Base-by-base conservation (phyloP, 2,797 vertebrate species). In the Danio jaintianensis region DNA sequence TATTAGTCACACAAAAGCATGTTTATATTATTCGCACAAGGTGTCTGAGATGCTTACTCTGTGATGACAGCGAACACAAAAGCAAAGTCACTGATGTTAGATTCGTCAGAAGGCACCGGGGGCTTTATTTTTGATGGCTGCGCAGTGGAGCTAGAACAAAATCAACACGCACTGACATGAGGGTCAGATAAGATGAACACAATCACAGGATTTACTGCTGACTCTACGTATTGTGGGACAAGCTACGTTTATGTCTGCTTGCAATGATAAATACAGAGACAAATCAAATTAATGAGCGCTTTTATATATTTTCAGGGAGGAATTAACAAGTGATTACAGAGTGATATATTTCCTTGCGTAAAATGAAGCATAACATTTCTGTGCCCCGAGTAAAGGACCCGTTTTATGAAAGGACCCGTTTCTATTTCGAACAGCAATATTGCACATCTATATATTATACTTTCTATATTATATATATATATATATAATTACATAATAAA, bases 31-130 rank as follows among this genome's bases (percentile, higher is more conserved):
- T 53, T 79, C 36, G 22, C 52, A 48, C 18, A 16, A 48, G 29
- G 55, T 69, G 66, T 61, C 64, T 69, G 77, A 62, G 56, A 45
- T 55, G 59, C 29, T 69, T 56, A 56, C 16, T 52, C 43, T 47
- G n/a, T 11, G 55, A 69, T 69, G 66, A 69, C 55, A 69, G 76
- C 29, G 15, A 62, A 71, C 47, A 80, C 69, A 64, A 55, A n/a
- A 20, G 7, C 58, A 56, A 80, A 73, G 69, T 64, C 68, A 63
- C 20, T 29, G 71, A 48, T 18, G 38, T 79, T 53, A 18, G 50
- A 47, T 73, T 69, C 15, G 38, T 70, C 66, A 79, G 47, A 61
- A 71, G 67, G 69, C 77, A 62, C 55, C 40, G n/a, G 36, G 55
- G 45, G 11, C 13, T 42, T 13, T 11, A 42, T 79, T 55, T 79